Percentiles rank a stretch among this genome's conserved stretches.
phyloP scores from a whole-genome alignment of 1,140 invertebrate genomes.

The Neuroterus valhalla region DNA sequence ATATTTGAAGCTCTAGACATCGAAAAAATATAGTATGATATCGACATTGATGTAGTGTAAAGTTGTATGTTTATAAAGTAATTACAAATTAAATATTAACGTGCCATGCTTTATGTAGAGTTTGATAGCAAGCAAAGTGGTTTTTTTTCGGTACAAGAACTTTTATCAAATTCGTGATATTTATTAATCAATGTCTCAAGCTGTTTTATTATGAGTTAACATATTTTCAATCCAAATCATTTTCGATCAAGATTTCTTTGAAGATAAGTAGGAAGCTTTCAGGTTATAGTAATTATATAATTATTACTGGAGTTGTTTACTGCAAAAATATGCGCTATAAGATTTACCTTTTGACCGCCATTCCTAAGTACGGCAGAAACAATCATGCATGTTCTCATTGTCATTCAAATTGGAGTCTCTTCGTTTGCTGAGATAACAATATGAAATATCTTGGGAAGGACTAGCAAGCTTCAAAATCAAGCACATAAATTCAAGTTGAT shows the following conservation, averaged over 20 bases:
- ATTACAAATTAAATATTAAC: not conserved
- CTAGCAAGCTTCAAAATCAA: not conserved
- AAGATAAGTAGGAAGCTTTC: no score
- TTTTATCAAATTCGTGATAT: no score
- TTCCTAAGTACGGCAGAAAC: not conserved
- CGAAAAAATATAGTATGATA: slow-evolving; percentile 54
- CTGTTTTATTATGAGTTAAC: no score
- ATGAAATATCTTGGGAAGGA: not conserved
- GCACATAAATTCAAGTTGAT: not conserved
- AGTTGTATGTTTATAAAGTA: slow-evolving; percentile 35
- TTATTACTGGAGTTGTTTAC: no score
- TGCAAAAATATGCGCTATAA: no score
- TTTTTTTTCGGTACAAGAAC: no score
- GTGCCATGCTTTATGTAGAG: no score
- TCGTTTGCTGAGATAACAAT: slow-evolving; percentile 34
- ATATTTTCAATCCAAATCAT: no score
- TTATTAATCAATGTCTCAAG: no score
- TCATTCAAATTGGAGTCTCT: slow-evolving; percentile 39
- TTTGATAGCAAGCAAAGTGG: no score
- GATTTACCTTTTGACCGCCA: not conserved
- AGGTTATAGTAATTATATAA: no score
- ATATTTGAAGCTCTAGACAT: slow-evolving; percentile 61
- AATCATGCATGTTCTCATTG: slow-evolving; percentile 23
- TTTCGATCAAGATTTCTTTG: no score
- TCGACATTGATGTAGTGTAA: slow-evolving; percentile 54